Evolutionary conservation across 2,888 invertebrate genomes (phyloP).

Genomic region (Scelioninae gen. 1): DNA sequence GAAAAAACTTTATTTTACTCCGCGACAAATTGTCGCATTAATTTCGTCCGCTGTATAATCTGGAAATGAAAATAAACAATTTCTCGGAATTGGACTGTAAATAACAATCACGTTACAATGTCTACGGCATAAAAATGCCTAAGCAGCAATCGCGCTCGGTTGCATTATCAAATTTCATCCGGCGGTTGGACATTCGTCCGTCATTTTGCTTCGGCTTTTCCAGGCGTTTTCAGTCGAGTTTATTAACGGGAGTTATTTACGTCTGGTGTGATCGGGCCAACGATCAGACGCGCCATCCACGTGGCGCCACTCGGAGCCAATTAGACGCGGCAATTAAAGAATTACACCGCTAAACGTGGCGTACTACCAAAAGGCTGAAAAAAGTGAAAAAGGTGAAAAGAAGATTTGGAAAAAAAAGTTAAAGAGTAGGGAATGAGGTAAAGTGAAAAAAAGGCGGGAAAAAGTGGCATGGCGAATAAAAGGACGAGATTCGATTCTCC

Average conservation of each 20-base stretch:
- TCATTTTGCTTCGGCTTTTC: slow-evolving; percentile 53
- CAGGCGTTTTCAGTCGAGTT: slow-evolving; percentile 47
- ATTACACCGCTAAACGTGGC: slow-evolving; percentile 74
- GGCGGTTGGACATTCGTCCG: slow-evolving; percentile 46
- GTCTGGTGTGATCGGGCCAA: slow-evolving; percentile 61
- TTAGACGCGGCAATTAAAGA: slow-evolving; percentile 83
- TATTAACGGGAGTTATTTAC: slow-evolving; percentile 71
- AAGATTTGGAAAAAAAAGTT: too few relatives aligned
- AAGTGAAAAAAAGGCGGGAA: slow-evolving; percentile 1
- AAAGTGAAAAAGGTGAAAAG: too few relatives aligned
- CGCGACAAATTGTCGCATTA: neutral
- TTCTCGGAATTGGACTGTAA: slow-evolving; percentile 16
- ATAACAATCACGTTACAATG: slow-evolving; percentile 52
- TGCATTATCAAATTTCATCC: slow-evolving; percentile 66
- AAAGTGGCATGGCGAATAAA: slow-evolving; percentile 4
- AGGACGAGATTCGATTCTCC: slow-evolving; percentile 31
- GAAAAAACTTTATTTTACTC: neutral
- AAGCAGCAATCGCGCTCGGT: slow-evolving; percentile 28
- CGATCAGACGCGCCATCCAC: slow-evolving; percentile 70
- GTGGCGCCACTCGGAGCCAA: slow-evolving; percentile 83
- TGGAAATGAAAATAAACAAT: slow-evolving; percentile 15
- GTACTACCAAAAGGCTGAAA: too few relatives aligned
- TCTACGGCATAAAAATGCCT: slow-evolving; percentile 39
- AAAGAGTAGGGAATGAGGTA: neutral
- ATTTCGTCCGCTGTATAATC: neutral